A percentile compares a stretch with the other conserved stretches of the same genome.
Evolutionary conservation across 2,888 invertebrate genomes (phyloP).

Genomic region (Ormyrus thymus): DNA sequence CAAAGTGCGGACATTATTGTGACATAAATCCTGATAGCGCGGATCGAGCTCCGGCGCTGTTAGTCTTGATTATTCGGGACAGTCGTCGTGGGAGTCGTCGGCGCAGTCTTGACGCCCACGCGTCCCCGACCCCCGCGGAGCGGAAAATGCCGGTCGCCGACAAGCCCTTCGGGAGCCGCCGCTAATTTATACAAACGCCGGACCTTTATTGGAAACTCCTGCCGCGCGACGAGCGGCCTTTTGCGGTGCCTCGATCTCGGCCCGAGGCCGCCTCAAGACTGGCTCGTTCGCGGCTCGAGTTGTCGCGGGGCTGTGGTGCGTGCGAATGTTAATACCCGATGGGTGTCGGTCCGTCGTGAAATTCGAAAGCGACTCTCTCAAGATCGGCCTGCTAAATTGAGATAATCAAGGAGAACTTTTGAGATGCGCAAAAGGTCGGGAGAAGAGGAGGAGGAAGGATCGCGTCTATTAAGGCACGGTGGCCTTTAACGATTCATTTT

Average conservation of each 20-base stretch:
- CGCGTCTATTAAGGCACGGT: constrained; percentile 20
- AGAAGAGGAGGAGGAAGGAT: constrained; percentile 6
- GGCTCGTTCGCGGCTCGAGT: not conserved
- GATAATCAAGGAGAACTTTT: constrained; percentile 26
- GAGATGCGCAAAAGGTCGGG: not conserved
- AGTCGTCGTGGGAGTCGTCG: constrained; percentile 65
- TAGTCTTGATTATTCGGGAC: constrained; percentile 74
- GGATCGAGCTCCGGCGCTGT: constrained; percentile 62
- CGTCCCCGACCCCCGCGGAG: constrained; percentile 25
- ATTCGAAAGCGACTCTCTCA: constrained; percentile 1
- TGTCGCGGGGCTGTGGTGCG: too few relatives aligned
- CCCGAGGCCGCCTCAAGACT: not conserved
- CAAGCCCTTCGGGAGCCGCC: constrained; percentile 58
- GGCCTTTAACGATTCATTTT: constrained; percentile 44
- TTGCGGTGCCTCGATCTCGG: not conserved
- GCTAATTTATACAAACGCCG: constrained; percentile 65
- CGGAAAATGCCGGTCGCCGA: constrained; percentile 60
- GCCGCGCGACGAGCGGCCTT: not conserved
- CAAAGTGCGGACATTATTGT: constrained; percentile 29
- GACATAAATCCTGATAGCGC: constrained; percentile 50
- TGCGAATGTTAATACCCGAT: not conserved
- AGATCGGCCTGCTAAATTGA: constrained; percentile 28
- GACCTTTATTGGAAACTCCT: constrained; percentile 58
- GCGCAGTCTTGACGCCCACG: constrained; percentile 13
- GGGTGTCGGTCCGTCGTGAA: not conserved